Base-by-base conservation (phyloP, 2,797 vertebrate species). In the Coendou prehensilis region DNA sequence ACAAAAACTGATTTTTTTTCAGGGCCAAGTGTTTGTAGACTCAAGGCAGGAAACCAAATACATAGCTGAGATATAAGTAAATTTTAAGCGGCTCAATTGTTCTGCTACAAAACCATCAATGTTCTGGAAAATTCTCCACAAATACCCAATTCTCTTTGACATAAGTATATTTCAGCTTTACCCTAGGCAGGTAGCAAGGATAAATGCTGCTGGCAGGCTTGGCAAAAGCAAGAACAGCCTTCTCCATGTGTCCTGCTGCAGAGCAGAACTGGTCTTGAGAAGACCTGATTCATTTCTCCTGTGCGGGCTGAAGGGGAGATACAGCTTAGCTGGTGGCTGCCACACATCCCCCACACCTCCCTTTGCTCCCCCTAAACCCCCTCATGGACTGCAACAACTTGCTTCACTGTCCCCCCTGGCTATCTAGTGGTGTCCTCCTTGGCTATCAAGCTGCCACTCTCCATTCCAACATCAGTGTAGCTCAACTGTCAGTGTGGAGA, bases 1-100 rank as follows among this genome's bases (percentile, higher is more conserved):
- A 95, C 71, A 76, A 94, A 87, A 26, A 57, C 9, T 9, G 59
- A 10, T 28, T 61, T 61, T 61, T 54, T 61, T 61, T 61, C 59
- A 61, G 9, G 59, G 59, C 28, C 59, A 94, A 73, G 41, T 84
- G 59, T 69, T 91, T 90, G 5, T 23, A 93, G 57, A 45, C 92
- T 89, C 59, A 94, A 89, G 90, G 82, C 45, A 83, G 22, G 6
- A 93, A 20, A 90, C 41, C 47, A 96, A 93, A 33, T 76, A 28
- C 41, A 18, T 61, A 82, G 84, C 86, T 6, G 79, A 17, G 95
- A 91, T 23, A 3, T 52, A 75, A 87, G 15, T 84, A 23, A 75
- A 88, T 50, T 59, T 67, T 93, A 61, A 61, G 59, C 64, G 61
- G 8, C 10, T 84, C 57, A 59, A 41, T 4, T 78, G 26, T 79